phyloP scores from a whole-genome alignment of 2,797 vertebrate species.

The Sebastes nivosus region DNA sequence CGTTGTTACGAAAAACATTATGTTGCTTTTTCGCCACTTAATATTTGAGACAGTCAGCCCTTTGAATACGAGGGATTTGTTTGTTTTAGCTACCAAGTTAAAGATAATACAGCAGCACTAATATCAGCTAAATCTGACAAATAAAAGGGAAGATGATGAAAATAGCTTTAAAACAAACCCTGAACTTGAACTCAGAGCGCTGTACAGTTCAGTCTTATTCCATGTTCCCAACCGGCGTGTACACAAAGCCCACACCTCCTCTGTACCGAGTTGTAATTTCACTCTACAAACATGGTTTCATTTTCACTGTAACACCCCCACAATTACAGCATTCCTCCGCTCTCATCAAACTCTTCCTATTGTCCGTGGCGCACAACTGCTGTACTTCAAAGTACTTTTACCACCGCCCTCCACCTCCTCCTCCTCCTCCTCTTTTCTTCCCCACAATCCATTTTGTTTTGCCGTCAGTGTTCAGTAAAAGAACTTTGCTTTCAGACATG shows the following conservation, averaged over 20 bases:
- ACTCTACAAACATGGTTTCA: conserved; percentile 36
- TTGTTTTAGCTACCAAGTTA: neutral
- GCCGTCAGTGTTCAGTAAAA: conserved; percentile 50
- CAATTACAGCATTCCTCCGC: conserved; percentile 49
- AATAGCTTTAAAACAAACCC: neutral
- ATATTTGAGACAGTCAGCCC: no score
- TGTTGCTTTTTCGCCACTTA: fast-evolving
- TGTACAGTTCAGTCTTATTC: conserved; percentile 6
- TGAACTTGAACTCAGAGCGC: conserved; percentile 8
- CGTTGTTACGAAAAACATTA: neutral
- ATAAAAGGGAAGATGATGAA: neutral
- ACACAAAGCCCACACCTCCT: conserved; percentile 26
- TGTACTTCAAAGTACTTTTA: conserved; percentile 64
- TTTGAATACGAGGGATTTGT: neutral
- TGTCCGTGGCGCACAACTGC: conserved; percentile 53
- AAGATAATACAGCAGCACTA: neutral
- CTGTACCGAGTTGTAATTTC: conserved; percentile 25
- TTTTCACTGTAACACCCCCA: conserved; percentile 32
- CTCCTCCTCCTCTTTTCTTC: conserved; percentile 10
- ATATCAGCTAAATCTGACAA: neutral
- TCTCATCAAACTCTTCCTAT: conserved; percentile 54
- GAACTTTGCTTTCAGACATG: conserved; percentile 45
- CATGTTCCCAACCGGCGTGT: conserved; percentile 20
- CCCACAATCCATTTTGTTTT: conserved; percentile 48
- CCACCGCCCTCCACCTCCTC: neutral